A percentile compares a stretch with the other conserved stretches of the same genome.
Evolutionary conservation across 2,113 vertebrate genomes (phyloP).

Genomic region (Menidia beryllina): DNA sequence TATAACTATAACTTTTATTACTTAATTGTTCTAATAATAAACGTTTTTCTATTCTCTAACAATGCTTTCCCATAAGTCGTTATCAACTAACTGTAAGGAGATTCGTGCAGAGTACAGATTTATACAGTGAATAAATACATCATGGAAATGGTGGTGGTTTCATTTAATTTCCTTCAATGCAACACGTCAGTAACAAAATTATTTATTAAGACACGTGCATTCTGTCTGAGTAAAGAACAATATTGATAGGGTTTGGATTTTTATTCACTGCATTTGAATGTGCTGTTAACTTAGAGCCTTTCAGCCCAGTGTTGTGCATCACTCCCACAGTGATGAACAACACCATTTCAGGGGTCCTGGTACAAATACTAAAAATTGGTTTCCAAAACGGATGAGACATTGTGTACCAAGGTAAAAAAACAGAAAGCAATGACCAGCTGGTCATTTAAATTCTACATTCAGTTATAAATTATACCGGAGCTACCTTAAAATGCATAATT

Average conservation of each 20-base stretch:
- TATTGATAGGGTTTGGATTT: background rate
- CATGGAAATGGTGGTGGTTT: slow-evolving; percentile 17
- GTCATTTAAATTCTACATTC: background rate
- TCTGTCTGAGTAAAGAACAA: slow-evolving; percentile 15
- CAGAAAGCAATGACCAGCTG: too few relatives aligned
- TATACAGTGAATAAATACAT: slow-evolving; percentile 7
- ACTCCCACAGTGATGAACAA: background rate
- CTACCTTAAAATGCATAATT: background rate
- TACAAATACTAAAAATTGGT: background rate
- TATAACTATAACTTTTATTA: too few relatives aligned
- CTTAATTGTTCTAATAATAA: too few relatives aligned
- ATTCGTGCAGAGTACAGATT: background rate
- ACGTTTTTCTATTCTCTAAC: too few relatives aligned
- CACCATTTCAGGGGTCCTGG: slow-evolving; percentile 10
- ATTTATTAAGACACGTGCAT: slow-evolving; percentile 31
- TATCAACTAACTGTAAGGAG: background rate
- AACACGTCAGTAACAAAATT: background rate
- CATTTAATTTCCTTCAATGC: slow-evolving; percentile 26
- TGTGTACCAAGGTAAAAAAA: background rate
- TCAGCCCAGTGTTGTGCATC: background rate
- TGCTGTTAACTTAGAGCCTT: slow-evolving; percentile 15
- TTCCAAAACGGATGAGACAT: background rate
- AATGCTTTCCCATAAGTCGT: too few relatives aligned
- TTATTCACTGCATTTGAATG: slow-evolving; percentile 19
- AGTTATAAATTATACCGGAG: background rate